These are phyloP conservation scores for Trachelipus rathkii DNA, from an alignment of 1,140 invertebrate genomes.

Conservation along the genomic window DNA sequence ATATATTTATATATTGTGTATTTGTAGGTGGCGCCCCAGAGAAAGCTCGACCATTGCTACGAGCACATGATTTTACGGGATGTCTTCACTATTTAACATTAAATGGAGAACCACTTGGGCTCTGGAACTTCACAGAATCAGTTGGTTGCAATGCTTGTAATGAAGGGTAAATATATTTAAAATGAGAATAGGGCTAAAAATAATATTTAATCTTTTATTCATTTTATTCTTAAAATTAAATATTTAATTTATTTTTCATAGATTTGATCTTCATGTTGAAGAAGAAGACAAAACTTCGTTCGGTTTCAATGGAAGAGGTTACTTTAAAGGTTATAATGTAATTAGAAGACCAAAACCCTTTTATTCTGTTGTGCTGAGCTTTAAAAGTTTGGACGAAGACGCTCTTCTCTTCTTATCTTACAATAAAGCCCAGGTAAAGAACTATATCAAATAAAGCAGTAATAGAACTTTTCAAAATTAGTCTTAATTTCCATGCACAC, in stretches of 20 bases:
- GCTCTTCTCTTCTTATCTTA: constrained; percentile 77
- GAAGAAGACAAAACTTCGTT: constrained; percentile 56
- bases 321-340: constrained; percentile 62
- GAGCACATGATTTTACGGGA: constrained; percentile 53
- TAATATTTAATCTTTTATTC: not conserved
- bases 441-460: too few species aligned
- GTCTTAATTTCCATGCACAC: too few species aligned
- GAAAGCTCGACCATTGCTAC: constrained; percentile 22
- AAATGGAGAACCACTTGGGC: constrained; percentile 71
- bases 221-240: constrained; percentile 37
- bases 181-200: not conserved
- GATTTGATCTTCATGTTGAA: constrained; percentile 33
- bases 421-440: constrained; percentile 63
- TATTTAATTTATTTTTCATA: constrained; percentile 19
- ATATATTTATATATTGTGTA: too few species aligned
- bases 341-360: constrained; percentile 62
- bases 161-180: constrained; percentile 59
- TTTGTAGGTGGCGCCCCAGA: constrained; percentile 33
- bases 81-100: constrained; percentile 73
- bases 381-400: constrained; percentile 82
- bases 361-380: constrained; percentile 72
- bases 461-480: too few species aligned
- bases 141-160: constrained; percentile 65
- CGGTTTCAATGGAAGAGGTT: constrained; percentile 72
- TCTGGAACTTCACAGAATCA: constrained; percentile 78